Evolutionary conservation across 2,888 invertebrate species (phyloP).

Genomic region (Dynastes maya): DNA sequence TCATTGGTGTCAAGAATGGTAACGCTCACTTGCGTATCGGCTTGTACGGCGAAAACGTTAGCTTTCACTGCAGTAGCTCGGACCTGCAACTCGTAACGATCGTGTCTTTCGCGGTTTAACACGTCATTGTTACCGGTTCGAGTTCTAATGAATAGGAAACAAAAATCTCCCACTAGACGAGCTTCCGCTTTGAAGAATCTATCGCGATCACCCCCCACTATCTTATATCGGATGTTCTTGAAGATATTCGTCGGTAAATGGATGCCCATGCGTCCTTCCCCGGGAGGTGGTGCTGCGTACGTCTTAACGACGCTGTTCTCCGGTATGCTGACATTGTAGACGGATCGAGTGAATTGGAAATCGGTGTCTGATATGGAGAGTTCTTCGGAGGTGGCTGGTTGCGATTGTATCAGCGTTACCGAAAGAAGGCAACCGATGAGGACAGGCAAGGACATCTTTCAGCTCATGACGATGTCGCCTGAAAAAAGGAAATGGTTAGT

Average conservation of each 20-base stretch:
- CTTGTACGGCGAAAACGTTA: slow-evolving; percentile 77
- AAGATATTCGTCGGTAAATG: slow-evolving; percentile 68
- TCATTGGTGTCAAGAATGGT: slow-evolving; percentile 90
- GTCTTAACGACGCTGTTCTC: slow-evolving; percentile 95
- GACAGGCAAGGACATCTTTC: slow-evolving; percentile 66
- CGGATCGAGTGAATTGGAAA: slow-evolving; percentile 81
- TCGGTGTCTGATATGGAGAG: slow-evolving; percentile 64
- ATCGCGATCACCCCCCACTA: slow-evolving; percentile 89
- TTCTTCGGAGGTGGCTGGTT: slow-evolving; percentile 55
- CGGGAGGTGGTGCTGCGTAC: slow-evolving; percentile 81
- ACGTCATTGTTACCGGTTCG: slow-evolving; percentile 90
- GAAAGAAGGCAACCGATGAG: slow-evolving; percentile 66
- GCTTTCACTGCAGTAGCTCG: slow-evolving; percentile 77
- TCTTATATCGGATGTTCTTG: slow-evolving; percentile 85
- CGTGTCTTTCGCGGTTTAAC: slow-evolving; percentile 93
- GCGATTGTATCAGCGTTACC: slow-evolving; percentile 62
- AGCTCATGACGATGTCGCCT: slow-evolving; percentile 68
- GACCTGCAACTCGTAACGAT: slow-evolving; percentile 85
- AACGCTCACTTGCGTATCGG: slow-evolving; percentile 82
- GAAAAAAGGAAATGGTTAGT: slow-evolving; percentile 56
- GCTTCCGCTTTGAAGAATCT: slow-evolving; percentile 95
- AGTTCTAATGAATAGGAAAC: slow-evolving; percentile 91
- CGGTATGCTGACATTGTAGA: slow-evolving; percentile 91
- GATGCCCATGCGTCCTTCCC: slow-evolving; percentile 88
- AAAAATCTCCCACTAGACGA: slow-evolving; percentile 92